Evolutionary conservation across 2,113 vertebrate genomes (phyloP).

Genomic region (Tricholaema leucomelas): DNA sequence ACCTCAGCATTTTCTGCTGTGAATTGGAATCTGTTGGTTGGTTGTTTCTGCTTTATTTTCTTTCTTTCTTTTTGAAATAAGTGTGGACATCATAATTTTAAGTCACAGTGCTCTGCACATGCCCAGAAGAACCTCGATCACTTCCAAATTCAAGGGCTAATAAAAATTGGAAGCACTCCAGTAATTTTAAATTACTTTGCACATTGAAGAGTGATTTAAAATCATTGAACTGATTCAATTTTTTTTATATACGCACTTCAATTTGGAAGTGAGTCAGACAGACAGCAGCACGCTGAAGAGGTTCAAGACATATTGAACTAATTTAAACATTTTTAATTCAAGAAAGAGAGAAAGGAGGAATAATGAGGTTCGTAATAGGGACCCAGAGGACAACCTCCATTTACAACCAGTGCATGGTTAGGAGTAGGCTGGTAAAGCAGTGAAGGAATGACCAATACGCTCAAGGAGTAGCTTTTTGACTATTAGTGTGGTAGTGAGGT

Average conservation of each 20-base stretch:
- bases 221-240: slow-evolving; percentile 79
- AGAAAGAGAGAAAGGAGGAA: slow-evolving; percentile 63
- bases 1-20: slow-evolving; percentile 16
- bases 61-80: background rate
- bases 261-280: slow-evolving; percentile 78
- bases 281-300: slow-evolving; percentile 66
- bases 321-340: slow-evolving; percentile 65
- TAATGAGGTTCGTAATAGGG: slow-evolving; percentile 49
- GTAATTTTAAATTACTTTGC: slow-evolving; percentile 83
- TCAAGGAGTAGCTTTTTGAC: background rate
- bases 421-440: background rate
- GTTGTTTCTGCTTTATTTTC: background rate
- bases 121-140: slow-evolving; percentile 74
- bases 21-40: slow-evolving; percentile 12
- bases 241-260: slow-evolving; percentile 77
- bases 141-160: slow-evolving; percentile 83
- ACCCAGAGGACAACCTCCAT: background rate
- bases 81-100: slow-evolving; percentile 61
- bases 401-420: background rate
- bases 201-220: slow-evolving; percentile 83
- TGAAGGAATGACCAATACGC: background rate
- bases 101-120: slow-evolving; percentile 74
- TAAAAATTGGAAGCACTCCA: slow-evolving; percentile 84
- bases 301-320: slow-evolving; percentile 63
- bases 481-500: background rate